These are phyloP conservation scores for Lithobius niger DNA, from an alignment of 1,140 invertebrate genomes.

Conservation along the genomic window DNA sequence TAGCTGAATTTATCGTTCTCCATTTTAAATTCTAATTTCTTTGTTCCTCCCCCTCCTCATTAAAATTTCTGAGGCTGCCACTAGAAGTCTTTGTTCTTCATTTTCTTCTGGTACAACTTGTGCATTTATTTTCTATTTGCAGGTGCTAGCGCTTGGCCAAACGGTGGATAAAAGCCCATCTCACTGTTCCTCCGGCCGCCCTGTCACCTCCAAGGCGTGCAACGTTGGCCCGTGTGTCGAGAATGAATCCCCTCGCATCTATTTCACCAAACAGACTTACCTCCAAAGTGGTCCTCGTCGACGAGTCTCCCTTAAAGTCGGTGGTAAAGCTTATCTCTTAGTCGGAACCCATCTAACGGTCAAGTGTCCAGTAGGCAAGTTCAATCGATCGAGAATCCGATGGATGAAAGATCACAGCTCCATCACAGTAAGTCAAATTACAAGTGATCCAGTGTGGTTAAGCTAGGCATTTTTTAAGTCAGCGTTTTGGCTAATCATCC, in stretches of 20 bases:
- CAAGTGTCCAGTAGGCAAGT: slow-evolving; percentile 70
- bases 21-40: too few species aligned
- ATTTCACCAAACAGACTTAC: slow-evolving; percentile 51
- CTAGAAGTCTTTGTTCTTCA: too few species aligned
- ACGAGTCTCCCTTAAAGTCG: slow-evolving; percentile 37
- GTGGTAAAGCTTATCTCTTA: slow-evolving; percentile 68
- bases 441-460: neutral
- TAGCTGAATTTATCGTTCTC: too few species aligned
- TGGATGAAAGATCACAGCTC: slow-evolving; percentile 67
- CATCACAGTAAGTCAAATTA: slow-evolving; percentile 10
- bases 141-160: slow-evolving; percentile 76
- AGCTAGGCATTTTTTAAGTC: neutral
- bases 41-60: too few species aligned
- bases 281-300: slow-evolving; percentile 51
- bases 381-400: slow-evolving; percentile 51
- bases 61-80: too few species aligned
- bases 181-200: slow-evolving; percentile 50
- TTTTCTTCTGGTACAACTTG: too few species aligned
- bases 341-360: slow-evolving; percentile 75
- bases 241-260: slow-evolving; percentile 47
- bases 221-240: slow-evolving; percentile 58
- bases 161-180: slow-evolving; percentile 53
- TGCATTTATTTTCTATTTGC: too few species aligned
- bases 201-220: slow-evolving; percentile 57
- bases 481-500: too few species aligned